A percentile compares a stretch with the other conserved stretches of the same genome.
phyloP scores from a whole-genome alignment of 1,140 invertebrate genomes.

The Halictus rubicundus region DNA sequence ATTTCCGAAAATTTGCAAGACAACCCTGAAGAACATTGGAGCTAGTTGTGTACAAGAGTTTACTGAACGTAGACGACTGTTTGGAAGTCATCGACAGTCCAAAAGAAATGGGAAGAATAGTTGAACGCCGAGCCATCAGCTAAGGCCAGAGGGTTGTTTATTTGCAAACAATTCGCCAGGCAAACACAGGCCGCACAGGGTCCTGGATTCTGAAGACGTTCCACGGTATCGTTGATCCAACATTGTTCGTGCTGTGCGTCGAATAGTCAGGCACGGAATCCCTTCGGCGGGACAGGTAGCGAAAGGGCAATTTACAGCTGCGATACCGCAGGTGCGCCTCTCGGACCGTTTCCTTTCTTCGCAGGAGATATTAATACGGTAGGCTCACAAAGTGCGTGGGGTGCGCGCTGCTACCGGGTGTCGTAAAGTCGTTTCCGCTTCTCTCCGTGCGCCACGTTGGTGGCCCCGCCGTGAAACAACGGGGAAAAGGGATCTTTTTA shows the following conservation, averaged over 20 bases:
- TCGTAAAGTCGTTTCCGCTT: conserved; percentile 68
- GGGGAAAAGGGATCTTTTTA: conserved; percentile 55
- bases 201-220: neutral
- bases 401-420: conserved; percentile 65
- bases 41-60: no score
- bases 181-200: neutral
- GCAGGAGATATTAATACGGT: conserved; percentile 62
- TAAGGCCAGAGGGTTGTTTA: neutral
- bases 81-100: neutral
- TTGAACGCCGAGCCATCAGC: neutral
- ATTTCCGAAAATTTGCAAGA: no score
- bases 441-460: conserved; percentile 57
- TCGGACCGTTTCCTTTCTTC: conserved; percentile 42
- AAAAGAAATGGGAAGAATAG: neutral
- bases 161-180: neutral
- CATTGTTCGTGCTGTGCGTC: conserved; percentile 4
- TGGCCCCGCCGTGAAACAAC: conserved; percentile 51
- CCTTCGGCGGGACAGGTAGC: conserved; percentile 48
- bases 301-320: conserved; percentile 56
- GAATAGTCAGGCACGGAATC: conserved; percentile 22
- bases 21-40: no score
- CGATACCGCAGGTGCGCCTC: conserved; percentile 52
- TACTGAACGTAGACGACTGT: neutral
- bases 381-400: conserved; percentile 52
- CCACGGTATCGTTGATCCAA: neutral